phyloP scores from a whole-genome alignment of 2,113 vertebrate species.

The Athene noctua region DNA sequence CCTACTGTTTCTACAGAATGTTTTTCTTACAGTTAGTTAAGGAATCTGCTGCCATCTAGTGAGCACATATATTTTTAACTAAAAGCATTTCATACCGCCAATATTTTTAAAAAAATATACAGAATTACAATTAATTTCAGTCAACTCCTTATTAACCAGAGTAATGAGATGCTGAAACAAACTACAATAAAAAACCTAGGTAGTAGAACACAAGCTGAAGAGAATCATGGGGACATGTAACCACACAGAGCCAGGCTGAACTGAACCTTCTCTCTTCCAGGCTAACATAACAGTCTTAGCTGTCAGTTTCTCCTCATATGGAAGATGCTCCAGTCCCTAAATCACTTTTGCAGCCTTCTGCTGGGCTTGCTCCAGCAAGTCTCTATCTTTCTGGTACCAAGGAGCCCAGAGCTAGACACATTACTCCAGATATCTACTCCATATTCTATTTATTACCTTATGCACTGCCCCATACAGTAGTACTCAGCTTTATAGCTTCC shows the following conservation, averaged over 20 bases:
- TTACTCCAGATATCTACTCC: neutral
- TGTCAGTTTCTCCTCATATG: accelerated
- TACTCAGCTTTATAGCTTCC: neutral
- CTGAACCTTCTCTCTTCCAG: neutral
- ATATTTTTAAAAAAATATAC: neutral
- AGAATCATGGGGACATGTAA: neutral
- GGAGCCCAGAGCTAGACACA: neutral
- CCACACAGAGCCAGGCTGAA: neutral
- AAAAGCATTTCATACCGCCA: neutral
- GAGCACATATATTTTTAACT: constrained; percentile 2
- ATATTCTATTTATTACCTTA: neutral
- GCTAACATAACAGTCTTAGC: neutral
- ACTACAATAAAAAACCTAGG: neutral
- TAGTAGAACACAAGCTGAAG: neutral
- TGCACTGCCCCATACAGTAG: accelerated
- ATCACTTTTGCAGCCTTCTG: neutral
- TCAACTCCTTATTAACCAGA: neutral
- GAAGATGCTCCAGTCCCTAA: neutral
- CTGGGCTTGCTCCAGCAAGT: neutral
- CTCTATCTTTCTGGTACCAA: neutral
- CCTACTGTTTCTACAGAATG: neutral
- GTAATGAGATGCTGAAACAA: neutral
- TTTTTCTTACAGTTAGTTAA: neutral
- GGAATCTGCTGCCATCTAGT: constrained; percentile 67
- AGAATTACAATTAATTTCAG: neutral